Evolutionary conservation across 2,888 invertebrate genomes (phyloP).

Genomic region (Microctonus brassicae): DNA sequence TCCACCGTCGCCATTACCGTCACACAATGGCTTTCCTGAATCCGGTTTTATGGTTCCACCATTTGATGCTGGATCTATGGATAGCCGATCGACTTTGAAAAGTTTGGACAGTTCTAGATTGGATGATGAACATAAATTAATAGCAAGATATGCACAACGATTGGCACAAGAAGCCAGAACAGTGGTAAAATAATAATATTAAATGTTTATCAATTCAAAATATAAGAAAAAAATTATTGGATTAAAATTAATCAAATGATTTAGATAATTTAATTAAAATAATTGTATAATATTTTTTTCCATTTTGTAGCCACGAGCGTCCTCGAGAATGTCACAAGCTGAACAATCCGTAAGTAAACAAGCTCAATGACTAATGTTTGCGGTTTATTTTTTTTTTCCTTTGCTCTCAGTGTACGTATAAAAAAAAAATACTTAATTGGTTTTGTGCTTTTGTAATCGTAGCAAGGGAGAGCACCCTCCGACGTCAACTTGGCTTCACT

Average conservation of each 20-base stretch:
- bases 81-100: slow-evolving; percentile 77
- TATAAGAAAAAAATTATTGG: no score
- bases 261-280: slow-evolving; percentile 26
- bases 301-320: slow-evolving; percentile 58
- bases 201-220: background rate
- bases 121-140: slow-evolving; percentile 96
- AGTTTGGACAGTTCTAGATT: slow-evolving; percentile 68
- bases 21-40: slow-evolving; percentile 93
- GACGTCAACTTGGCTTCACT: slow-evolving; percentile 80
- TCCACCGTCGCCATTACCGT: slow-evolving; percentile 92
- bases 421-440: slow-evolving; percentile 1
- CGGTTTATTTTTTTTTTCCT: slow-evolving; percentile 29
- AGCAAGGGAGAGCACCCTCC: slow-evolving; percentile 79
- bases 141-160: slow-evolving; percentile 96
- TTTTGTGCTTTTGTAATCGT: slow-evolving; percentile 20
- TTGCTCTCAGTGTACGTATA: background rate
- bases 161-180: slow-evolving; percentile 92
- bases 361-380: slow-evolving; percentile 20
- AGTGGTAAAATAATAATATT: slow-evolving; percentile 68
- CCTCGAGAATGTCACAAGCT: slow-evolving; percentile 65
- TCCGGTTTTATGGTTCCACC: slow-evolving; percentile 73
- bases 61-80: slow-evolving; percentile 84
- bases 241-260: slow-evolving; percentile 30
- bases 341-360: slow-evolving; percentile 64
- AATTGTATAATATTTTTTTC: slow-evolving; percentile 38